Evolutionary conservation across 2,888 invertebrate species (phyloP).

Genomic region (Mystacides longicornis): DNA sequence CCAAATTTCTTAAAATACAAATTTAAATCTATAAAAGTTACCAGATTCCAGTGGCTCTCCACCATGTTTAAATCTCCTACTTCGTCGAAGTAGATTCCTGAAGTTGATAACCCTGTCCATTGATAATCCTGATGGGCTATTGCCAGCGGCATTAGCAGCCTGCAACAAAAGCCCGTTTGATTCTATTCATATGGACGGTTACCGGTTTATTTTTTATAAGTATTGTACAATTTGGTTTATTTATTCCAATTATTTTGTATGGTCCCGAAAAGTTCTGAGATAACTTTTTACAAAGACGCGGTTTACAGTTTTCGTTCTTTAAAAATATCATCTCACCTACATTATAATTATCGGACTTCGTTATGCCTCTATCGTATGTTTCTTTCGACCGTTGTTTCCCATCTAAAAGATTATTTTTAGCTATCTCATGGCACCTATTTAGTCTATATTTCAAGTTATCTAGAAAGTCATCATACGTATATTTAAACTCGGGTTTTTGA

Average conservation of each 20-base stretch:
- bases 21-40: no score
- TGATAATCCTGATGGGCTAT: background rate
- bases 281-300: no score
- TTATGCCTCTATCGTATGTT: conserved; percentile 23
- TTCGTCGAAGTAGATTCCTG: background rate
- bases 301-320: no score
- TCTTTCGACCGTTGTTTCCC: conserved; percentile 27
- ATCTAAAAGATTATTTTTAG: conserved; percentile 25
- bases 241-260: background rate
- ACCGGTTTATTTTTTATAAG: background rate
- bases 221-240: background rate
- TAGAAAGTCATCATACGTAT: conserved; percentile 28
- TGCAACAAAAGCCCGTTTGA: no score
- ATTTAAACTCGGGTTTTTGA: conserved; percentile 26
- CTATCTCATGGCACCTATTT: conserved; percentile 26
- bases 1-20: no score
- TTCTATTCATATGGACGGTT: background rate
- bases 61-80: background rate
- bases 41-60: no score
- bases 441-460: conserved; percentile 22
- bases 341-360: conserved; percentile 16
- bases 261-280: conserved; percentile 2
- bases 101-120: background rate
- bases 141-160: background rate
- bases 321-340: conserved; percentile 24